These are phyloP conservation scores for Chrysocyon brachyurus DNA, from an alignment of 2,797 vertebrate genomes.

Conservation along the genomic window DNA sequence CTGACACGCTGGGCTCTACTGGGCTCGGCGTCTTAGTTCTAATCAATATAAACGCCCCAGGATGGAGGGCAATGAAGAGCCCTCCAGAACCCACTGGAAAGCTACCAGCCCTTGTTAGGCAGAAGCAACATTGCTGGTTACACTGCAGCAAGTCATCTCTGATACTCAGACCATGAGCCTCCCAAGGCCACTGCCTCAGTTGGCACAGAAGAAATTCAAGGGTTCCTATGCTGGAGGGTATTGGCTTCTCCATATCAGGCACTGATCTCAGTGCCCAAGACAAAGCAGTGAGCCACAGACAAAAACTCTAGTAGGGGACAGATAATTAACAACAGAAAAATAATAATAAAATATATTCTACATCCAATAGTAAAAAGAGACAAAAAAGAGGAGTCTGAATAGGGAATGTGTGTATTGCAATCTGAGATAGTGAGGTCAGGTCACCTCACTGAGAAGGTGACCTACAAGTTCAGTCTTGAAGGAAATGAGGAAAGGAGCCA, in stretches of 20 bases:
- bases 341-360: neutral
- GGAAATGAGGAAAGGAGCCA: neutral
- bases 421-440: neutral
- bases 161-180: neutral
- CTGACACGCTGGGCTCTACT: neutral
- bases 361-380: neutral
- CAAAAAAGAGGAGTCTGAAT: too few species aligned
- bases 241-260: neutral
- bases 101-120: neutral
- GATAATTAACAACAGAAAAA: neutral
- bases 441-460: neutral
- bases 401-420: accelerated
- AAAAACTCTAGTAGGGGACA: neutral
- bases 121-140: neutral
- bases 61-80: neutral
- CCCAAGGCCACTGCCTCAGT: neutral
- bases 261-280: neutral
- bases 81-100: neutral
- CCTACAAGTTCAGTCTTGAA: neutral
- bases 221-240: neutral
- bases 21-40: neutral
- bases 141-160: too few species aligned
- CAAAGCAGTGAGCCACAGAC: neutral
- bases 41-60: neutral
- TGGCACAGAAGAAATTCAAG: neutral